Conservation (phyloP, 2,113 vertebrate species). For the Alosa alosa region DNA sequence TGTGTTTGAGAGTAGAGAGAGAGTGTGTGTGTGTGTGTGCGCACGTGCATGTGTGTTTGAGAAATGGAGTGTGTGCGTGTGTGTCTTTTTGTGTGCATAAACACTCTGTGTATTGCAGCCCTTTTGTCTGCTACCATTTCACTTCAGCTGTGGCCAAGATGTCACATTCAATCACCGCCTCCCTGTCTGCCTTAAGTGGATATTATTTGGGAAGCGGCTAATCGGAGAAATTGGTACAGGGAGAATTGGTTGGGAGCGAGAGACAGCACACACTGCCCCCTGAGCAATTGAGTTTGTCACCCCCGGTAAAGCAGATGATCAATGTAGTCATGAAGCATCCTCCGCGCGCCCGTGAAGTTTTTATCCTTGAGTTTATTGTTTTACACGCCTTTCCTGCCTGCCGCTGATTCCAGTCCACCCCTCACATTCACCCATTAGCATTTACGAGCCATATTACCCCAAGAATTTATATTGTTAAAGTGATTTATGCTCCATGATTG, state of each 20-base stretch:
- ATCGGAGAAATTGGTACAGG: constrained; percentile 13
- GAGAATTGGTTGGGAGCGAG: constrained; percentile 14
- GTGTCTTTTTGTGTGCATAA: not conserved
- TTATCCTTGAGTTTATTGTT: constrained; percentile 14
- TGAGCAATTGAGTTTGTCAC: constrained; percentile 16
- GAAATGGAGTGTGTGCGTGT: not conserved
- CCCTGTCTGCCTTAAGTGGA: not conserved
- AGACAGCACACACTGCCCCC: not conserved
- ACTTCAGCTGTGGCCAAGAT: not conserved
- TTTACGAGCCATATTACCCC: constrained; percentile 22
- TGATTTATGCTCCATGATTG: constrained; percentile 29
- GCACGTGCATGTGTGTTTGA: not conserved
- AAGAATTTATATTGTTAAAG: constrained; percentile 27
- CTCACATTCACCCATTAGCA: not conserved
- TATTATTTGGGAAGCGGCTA: constrained; percentile 18
- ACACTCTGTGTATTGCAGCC: not conserved
- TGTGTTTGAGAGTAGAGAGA: not conserved
- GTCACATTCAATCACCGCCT: not conserved
- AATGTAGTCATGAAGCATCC: not conserved
- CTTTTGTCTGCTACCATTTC: not conserved
- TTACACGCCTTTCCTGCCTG: not conserved
- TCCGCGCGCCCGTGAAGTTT: not conserved
- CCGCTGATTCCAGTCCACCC: constrained; percentile 10
- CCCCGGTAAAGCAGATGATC: not conserved
- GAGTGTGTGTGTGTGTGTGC: not conserved